Evolutionary conservation across 2,888 invertebrate genomes (phyloP).

Genomic region (Acutogordius australiensis): DNA sequence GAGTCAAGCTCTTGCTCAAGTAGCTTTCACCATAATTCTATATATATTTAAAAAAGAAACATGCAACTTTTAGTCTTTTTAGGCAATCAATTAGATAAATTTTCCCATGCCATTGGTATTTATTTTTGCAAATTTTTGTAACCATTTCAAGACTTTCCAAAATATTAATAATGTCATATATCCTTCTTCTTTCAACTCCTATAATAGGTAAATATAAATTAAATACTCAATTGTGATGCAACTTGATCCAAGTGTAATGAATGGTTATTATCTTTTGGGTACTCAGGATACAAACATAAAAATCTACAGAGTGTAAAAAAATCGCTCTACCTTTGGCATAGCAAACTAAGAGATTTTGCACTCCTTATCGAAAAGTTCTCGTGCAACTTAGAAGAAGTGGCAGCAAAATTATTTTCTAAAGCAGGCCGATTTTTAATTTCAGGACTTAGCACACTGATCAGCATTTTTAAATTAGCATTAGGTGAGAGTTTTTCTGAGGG

Average conservation of each 20-base stretch:
- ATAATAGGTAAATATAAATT: background rate
- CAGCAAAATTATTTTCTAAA: background rate
- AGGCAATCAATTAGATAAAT: conserved; percentile 32
- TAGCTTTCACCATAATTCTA: no score
- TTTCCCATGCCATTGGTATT: conserved; percentile 39
- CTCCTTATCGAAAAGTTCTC: background rate
- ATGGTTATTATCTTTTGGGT: conserved; percentile 23
- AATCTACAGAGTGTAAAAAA: conserved; percentile 15
- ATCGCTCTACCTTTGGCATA: background rate
- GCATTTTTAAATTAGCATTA: conserved; percentile 10
- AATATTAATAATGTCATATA: conserved; percentile 44
- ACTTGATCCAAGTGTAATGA: conserved; percentile 35
- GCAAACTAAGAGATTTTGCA: background rate
- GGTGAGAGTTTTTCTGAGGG: no score
- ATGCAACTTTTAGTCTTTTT: conserved; percentile 31
- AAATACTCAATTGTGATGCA: conserved; percentile 30
- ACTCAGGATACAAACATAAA: conserved; percentile 21
- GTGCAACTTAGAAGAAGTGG: background rate
- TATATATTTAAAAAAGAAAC: no score
- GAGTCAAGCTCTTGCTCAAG: no score
- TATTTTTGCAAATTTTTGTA: conserved; percentile 33
- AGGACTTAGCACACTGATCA: background rate
- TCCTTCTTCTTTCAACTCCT: conserved; percentile 36
- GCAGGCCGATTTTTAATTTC: background rate
- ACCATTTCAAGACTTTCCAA: conserved; percentile 41